phyloP scores from a whole-genome alignment of 2,113 vertebrate genomes.

The Camelus bactrianus region DNA sequence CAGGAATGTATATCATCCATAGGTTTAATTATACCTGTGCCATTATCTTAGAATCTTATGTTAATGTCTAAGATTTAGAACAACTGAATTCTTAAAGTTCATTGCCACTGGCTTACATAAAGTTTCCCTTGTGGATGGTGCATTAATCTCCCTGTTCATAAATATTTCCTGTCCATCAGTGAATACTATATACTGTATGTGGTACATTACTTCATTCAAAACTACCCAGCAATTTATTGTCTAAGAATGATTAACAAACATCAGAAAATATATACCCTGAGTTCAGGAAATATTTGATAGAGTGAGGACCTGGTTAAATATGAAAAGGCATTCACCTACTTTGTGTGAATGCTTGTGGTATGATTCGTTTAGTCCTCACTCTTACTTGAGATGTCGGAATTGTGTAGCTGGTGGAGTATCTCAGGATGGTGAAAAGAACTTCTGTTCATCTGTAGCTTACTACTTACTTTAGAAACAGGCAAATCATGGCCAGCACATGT shows the following conservation, averaged over 20 bases:
- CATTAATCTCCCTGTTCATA: background rate
- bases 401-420: background rate
- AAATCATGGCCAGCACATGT: background rate
- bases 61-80: background rate
- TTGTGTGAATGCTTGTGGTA: background rate
- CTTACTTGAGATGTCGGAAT: background rate
- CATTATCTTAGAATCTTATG: background rate
- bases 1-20: background rate
- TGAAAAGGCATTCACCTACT: background rate
- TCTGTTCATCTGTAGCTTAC: background rate
- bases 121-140: background rate
- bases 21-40: background rate
- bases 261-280: background rate
- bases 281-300: background rate
- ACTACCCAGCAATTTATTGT: background rate
- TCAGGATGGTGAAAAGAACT: background rate
- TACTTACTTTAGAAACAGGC: background rate
- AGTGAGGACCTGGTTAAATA: background rate
- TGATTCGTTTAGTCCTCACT: background rate
- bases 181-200: background rate
- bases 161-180: background rate
- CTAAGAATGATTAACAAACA: slow-evolving; percentile 35
- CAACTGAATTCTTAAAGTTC: slow-evolving; percentile 14
- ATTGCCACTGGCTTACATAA: background rate
- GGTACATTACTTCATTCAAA: background rate